Percentiles rank a stretch among this genome's conserved stretches.
Evolutionary conservation across 2,113 vertebrate genomes (phyloP).

Genomic region (Callocephalon fimbriatum): DNA sequence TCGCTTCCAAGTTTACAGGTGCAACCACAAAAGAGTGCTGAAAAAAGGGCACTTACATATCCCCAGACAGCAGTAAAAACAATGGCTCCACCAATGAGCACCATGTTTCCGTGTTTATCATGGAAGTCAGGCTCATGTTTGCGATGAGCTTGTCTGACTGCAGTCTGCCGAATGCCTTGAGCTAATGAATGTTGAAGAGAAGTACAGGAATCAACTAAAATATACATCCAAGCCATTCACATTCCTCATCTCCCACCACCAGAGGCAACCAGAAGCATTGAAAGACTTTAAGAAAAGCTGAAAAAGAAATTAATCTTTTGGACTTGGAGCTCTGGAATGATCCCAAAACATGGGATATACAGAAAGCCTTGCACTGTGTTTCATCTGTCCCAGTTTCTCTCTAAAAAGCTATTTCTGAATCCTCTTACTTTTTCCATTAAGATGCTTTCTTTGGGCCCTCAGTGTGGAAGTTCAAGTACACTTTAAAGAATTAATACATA

Average conservation of each 20-base stretch:
- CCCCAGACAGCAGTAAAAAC: conserved; percentile 68
- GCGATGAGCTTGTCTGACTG: conserved; percentile 69
- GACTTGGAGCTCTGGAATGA: background rate
- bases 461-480: background rate
- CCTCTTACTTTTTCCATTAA: background rate
- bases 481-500: background rate
- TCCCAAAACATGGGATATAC: accelerated
- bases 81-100: conserved; percentile 65
- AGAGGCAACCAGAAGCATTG: accelerated
- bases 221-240: accelerated
- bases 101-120: conserved; percentile 76
- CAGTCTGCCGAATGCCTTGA: conserved; percentile 65
- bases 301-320: background rate
- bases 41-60: conserved; percentile 74
- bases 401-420: background rate
- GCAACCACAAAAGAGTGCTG: accelerated
- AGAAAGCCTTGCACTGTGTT: background rate
- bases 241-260: background rate
- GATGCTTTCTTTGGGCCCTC: background rate
- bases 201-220: background rate
- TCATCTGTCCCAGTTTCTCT: background rate
- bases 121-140: conserved; percentile 74
- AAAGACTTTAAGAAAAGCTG: background rate
- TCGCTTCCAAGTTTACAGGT: background rate
- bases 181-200: conserved; percentile 18